Base-by-base conservation (phyloP, 2,888 invertebrate genomes). In the Pedicia rivosa region DNA sequence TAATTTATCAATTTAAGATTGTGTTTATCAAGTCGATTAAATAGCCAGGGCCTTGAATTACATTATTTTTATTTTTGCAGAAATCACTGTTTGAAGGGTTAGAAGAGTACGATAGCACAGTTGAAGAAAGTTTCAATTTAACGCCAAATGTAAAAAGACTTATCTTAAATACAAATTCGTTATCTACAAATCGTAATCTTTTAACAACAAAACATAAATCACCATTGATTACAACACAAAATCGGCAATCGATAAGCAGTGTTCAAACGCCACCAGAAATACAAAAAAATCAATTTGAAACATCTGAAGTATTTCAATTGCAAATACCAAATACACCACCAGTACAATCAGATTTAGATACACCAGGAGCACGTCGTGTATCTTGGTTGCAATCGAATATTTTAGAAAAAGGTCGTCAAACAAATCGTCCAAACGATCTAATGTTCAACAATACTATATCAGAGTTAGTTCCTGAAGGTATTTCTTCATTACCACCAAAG, bases 1-100 rank as follows among this genome's bases (percentile, higher is more conserved):
- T n/a, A n/a, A n/a, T n/a, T n/a, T n/a, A 50, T n/a, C 35, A 54
- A 12, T n/a, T n/a, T n/a, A n/a, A n/a, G n/a, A n/a, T n/a, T n/a
- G n/a, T n/a, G n/a, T n/a, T n/a, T n/a, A n/a, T n/a, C n/a, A n/a
- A n/a, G n/a, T n/a, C n/a, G n/a, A n/a, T n/a, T n/a, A n/a, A n/a
- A n/a, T n/a, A n/a, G n/a, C n/a, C n/a, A n/a, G n/a, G n/a, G n/a
- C n/a, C n/a, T n/a, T n/a, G n/a, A n/a, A n/a, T n/a, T n/a, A n/a
- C n/a, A n/a, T n/a, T n/a, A n/a, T n/a, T n/a, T n/a, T n/a, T 35
- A 8, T 10, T 35, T 8, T 25, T 26, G 5, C 25, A 78, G 69
- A 80, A 80, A 55, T 75, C 78, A 0, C 57, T 92, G 1, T 92
- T 92, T 57, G 90, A 88, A 50, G 90, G 88, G 0, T 59, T 88